phyloP scores from a whole-genome alignment of 2,888 invertebrate species.

The Epinotia bilunana region DNA sequence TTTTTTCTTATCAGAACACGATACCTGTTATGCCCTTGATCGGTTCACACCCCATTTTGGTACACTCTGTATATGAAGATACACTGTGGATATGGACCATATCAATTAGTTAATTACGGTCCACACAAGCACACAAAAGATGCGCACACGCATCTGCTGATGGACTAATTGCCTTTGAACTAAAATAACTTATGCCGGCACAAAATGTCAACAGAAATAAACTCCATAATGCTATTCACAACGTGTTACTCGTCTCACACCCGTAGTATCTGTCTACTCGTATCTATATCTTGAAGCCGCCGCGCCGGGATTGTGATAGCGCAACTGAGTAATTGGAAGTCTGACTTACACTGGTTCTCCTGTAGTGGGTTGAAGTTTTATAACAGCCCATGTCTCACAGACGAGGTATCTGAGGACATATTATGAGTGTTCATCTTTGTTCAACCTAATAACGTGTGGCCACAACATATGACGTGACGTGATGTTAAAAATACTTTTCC shows the following conservation, averaged over 20 bases:
- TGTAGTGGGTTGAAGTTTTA: no score
- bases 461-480: not conserved
- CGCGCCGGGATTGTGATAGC: no score
- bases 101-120: not conserved
- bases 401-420: not conserved
- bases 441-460: not conserved
- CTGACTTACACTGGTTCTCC: no score
- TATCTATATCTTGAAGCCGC: no score
- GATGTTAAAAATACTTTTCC: no score
- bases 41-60: no score
- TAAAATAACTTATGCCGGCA: slow-evolving; percentile 34
- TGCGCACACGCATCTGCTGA: slow-evolving; percentile 32
- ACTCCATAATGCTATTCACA: not conserved
- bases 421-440: not conserved
- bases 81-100: no score
- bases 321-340: no score
- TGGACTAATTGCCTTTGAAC: slow-evolving; percentile 30
- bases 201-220: slow-evolving; percentile 41
- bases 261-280: not conserved
- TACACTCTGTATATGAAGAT: no score
- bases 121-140: slow-evolving; percentile 10
- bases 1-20: no score
- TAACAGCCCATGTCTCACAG: no score
- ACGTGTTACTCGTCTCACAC: slow-evolving; percentile 3
- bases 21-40: no score